Evolutionary conservation across 2,888 invertebrate genomes (phyloP).

Genomic region (Pseudococcus jackbeardsleyi): DNA sequence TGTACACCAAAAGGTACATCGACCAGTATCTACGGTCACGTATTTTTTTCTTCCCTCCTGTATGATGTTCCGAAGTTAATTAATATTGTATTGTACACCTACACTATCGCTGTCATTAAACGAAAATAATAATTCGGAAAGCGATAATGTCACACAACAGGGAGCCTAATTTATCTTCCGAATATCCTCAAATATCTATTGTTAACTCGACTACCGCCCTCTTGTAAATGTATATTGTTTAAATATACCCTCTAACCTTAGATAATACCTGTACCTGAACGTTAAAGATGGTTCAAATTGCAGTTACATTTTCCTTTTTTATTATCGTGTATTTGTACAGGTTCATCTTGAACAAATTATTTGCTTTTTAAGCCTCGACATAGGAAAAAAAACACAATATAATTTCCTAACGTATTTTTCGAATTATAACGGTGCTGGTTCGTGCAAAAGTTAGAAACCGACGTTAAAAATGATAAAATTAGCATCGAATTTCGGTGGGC

Average conservation of each 20-base stretch:
- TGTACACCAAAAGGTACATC: constrained; percentile 12
- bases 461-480: not conserved
- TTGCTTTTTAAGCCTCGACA: constrained; percentile 4
- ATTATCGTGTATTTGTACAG: not conserved
- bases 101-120: constrained; percentile 55
- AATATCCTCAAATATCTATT: constrained; percentile 41
- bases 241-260: constrained; percentile 35
- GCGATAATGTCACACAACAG: constrained; percentile 59
- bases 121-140: constrained; percentile 59
- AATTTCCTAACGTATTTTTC: not conserved
- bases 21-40: not conserved
- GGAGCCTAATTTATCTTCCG: constrained; percentile 47
- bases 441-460: not conserved
- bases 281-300: constrained; percentile 4
- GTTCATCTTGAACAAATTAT: constrained; percentile 35
- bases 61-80: constrained; percentile 19
- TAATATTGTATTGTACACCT: constrained; percentile 61
- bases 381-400: not conserved
- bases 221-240: constrained; percentile 44
- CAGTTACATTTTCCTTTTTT: constrained; percentile 14
- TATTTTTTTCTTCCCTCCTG: constrained; percentile 28
- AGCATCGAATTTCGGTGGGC: not conserved
- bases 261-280: not conserved
- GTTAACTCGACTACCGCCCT: constrained; percentile 56
- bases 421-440: not conserved